Percentiles rank a stretch among this genome's conserved stretches.
Evolutionary conservation across 2,113 vertebrate species (phyloP).

Genomic region (rabbit (Oryctolagus cuniculus)): DNA sequence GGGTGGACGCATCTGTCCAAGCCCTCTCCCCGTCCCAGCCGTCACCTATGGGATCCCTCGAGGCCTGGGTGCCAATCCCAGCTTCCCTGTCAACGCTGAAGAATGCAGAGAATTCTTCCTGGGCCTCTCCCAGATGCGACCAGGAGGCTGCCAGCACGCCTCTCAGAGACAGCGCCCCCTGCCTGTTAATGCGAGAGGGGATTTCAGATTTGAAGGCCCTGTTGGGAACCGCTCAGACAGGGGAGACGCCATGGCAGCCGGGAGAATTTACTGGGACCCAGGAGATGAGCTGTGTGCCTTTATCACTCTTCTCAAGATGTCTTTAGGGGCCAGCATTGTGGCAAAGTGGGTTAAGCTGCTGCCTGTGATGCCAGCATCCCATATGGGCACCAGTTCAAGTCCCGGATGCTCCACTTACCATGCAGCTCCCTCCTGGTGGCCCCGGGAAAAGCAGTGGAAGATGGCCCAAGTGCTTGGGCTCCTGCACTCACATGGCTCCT

Average conservation of each 20-base stretch:
- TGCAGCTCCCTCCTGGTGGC: too few relatives aligned
- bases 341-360: too few relatives aligned
- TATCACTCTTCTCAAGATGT: neutral
- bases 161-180: neutral
- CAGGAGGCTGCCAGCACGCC: neutral
- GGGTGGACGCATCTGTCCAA: neutral
- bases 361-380: too few relatives aligned
- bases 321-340: neutral
- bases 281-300: fast-evolving
- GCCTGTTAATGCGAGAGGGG: neutral
- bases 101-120: neutral
- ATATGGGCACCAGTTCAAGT: too few relatives aligned
- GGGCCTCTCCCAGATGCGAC: neutral
- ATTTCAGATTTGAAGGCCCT: neutral
- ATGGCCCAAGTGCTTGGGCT: too few relatives aligned
- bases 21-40: neutral
- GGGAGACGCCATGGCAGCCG: neutral
- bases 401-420: too few relatives aligned
- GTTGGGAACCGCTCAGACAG: neutral
- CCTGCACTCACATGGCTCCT: too few relatives aligned
- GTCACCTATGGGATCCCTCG: neutral
- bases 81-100: neutral
- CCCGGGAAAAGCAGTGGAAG: too few relatives aligned
- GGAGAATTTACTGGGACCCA: fast-evolving
- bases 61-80: neutral